Base-by-base conservation (phyloP, 2,888 invertebrate species). In the Frankliniella intonsa region DNA sequence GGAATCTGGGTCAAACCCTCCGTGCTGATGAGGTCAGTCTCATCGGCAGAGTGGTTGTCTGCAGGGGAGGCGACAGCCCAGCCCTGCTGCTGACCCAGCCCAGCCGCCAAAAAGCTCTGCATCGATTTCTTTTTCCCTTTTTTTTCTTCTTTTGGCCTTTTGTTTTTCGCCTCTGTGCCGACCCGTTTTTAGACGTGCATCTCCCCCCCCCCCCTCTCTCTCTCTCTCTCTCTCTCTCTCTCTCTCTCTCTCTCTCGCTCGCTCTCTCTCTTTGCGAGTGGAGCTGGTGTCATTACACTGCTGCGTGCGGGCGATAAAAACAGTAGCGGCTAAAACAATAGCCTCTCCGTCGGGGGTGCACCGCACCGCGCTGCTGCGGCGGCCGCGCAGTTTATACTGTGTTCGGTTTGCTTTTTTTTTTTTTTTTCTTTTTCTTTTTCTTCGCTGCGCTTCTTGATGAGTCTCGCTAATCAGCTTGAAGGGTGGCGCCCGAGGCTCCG, bases 291-390 rank as follows among this genome's bases (percentile, higher is more conserved):
- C 69, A 76, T 76, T 76, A 76, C 69, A 76, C 2, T 25, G 69
- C 69, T 76, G 69, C 69, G 69, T 76, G 69, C 69, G 11, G 25
- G 69, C 69, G 69, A 76, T 76, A 76, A 76, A 76, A 76, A 76
- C 69, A 76, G 69, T 76, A 12, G 69, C 69, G 69, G 69, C 69
- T 76, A 25, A 76, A 76, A 76, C 69, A 76, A 76, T 76, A 76
- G 69, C 69, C 22, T 9, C 69, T 3, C 69, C 69, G 69, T 25
- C 69, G 22, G 22, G 69, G 69, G 69, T 62, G 17, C 8, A 17
- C 62, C 62, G 62, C n/a, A n/a, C 51, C 51, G 51, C 10, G 51
- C 69, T 22, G 69, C n/a, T 38, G 38, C 38, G 38, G 38, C 38
- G 51, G 51, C 51, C 51, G 55, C 14, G 8, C 69, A 76, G 69